Percentiles rank a stretch among this genome's conserved stretches.
These are phyloP conservation scores for Lepidurus packardi DNA, from an alignment of 1,140 invertebrate genomes.

Conservation along the genomic window DNA sequence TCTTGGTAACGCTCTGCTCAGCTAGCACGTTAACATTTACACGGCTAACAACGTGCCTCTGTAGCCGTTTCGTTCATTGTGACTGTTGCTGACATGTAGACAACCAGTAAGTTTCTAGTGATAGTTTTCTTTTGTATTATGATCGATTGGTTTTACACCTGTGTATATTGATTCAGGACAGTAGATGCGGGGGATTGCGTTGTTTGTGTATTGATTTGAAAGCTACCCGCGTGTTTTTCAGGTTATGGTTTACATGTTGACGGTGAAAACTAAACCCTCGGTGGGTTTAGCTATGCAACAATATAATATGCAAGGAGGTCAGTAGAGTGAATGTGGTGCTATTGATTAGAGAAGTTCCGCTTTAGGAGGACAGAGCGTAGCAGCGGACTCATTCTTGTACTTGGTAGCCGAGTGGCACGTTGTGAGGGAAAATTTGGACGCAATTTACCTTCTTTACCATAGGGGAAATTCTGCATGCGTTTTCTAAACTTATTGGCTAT, in stretches of 20 bases:
- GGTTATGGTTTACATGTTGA: background rate
- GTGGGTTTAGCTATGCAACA: background rate
- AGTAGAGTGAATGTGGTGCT: slow-evolving; percentile 1
- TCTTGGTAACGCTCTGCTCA: background rate
- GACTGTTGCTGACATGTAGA: background rate
- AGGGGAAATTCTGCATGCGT: no score
- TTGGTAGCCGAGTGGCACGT: no score
- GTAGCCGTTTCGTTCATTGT: background rate
- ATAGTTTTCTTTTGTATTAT: background rate
- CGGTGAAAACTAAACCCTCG: background rate
- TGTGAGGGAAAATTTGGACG: no score
- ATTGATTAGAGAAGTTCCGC: background rate
- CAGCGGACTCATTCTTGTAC: no score
- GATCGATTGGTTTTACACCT: background rate
- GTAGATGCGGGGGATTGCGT: no score
- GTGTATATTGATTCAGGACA: background rate
- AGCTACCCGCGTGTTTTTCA: background rate
- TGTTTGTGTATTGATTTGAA: background rate
- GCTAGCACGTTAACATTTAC: background rate
- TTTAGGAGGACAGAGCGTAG: background rate
- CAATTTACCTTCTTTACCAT: no score
- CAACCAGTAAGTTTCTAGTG: background rate
- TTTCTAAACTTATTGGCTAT: no score
- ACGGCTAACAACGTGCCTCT: background rate
- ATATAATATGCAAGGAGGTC: slow-evolving; percentile 11